Conservation (phyloP, 2,888 invertebrate species). For the Athrips mouffetella region DNA sequence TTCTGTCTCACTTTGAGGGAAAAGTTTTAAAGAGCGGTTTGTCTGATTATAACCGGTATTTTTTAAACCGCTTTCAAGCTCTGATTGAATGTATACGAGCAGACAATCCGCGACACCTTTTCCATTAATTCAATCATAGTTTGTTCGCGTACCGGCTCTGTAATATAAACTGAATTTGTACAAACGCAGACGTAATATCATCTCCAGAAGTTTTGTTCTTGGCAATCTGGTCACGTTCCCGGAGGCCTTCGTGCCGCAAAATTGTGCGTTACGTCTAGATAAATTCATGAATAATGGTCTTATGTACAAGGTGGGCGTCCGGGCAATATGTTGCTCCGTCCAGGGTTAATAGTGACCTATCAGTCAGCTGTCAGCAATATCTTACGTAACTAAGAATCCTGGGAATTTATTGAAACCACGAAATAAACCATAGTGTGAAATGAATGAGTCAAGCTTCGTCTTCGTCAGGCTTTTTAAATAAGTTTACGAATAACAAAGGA, state of each 20-base stretch:
- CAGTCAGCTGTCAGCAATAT: too few relatives aligned
- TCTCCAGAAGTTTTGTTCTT: slow-evolving; percentile 16
- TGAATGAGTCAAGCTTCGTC: too few relatives aligned
- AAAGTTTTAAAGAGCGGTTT: too few relatives aligned
- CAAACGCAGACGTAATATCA: slow-evolving; percentile 11
- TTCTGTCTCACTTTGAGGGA: too few relatives aligned
- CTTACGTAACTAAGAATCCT: too few relatives aligned
- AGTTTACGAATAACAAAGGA: too few relatives aligned
- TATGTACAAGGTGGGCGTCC: slow-evolving; percentile 25
- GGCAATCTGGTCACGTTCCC: slow-evolving; percentile 34
- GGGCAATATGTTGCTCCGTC: slow-evolving; percentile 12
- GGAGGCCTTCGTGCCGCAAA: slow-evolving; percentile 30
- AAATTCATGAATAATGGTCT: slow-evolving; percentile 36
- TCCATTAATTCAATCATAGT: slow-evolving; percentile 8
- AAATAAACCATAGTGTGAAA: too few relatives aligned
- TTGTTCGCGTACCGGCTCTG: background rate
- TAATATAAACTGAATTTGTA: slow-evolving; percentile 14
- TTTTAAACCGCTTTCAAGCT: too few relatives aligned
- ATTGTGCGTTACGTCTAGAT: slow-evolving; percentile 35
- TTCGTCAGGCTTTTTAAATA: too few relatives aligned
- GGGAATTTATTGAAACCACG: too few relatives aligned
- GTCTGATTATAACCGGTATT: too few relatives aligned
- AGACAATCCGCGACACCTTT: slow-evolving; percentile 1
- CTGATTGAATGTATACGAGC: too few relatives aligned
- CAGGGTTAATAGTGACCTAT: background rate